Percentiles rank a stretch among this genome's conserved stretches.
These are phyloP conservation scores for Orchestes rusci DNA, from an alignment of 2,888 invertebrate genomes.

Conservation along the genomic window DNA sequence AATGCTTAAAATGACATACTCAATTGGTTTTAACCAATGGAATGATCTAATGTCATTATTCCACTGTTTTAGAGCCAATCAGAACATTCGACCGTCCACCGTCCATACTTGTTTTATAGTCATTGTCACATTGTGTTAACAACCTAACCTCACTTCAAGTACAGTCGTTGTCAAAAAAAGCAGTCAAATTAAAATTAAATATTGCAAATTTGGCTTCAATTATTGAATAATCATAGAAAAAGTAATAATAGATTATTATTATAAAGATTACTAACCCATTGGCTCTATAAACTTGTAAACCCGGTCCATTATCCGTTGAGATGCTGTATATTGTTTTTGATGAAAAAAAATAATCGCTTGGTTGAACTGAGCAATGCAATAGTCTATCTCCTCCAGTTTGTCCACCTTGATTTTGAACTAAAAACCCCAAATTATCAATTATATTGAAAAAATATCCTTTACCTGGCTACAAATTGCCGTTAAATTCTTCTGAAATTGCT, in stretches of 20 bases:
- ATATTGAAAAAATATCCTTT: too few species aligned
- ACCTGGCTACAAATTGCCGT: conserved; percentile 54
- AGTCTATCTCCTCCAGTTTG: conserved; percentile 58
- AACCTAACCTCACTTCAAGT: too few species aligned
- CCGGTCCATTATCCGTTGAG: conserved; percentile 54
- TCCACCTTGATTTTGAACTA: conserved; percentile 43
- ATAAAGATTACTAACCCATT: conserved; percentile 48
- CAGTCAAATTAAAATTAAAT: background rate
- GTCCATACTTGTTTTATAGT: too few species aligned
- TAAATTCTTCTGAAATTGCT: conserved; percentile 62
- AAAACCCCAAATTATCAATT: conserved; percentile 13
- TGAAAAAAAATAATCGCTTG: conserved; percentile 74
- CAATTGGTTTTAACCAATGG: too few species aligned
- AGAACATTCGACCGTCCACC: background rate
- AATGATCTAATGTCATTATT: too few species aligned
- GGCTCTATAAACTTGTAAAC: conserved; percentile 61
- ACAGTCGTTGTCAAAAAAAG: too few species aligned
- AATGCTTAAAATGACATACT: too few species aligned
- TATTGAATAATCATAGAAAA: too few species aligned
- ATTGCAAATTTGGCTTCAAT: background rate
- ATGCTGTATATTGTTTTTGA: conserved; percentile 65
- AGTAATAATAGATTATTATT: too few species aligned
- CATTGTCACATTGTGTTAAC: too few species aligned
- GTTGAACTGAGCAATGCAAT: conserved; percentile 66
- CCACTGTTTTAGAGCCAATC: too few species aligned